Evolutionary conservation across 2,888 invertebrate species (phyloP), one percentile per base, ranked within the genome.

Genomic region (Polyommatus iphigenia): DNA sequence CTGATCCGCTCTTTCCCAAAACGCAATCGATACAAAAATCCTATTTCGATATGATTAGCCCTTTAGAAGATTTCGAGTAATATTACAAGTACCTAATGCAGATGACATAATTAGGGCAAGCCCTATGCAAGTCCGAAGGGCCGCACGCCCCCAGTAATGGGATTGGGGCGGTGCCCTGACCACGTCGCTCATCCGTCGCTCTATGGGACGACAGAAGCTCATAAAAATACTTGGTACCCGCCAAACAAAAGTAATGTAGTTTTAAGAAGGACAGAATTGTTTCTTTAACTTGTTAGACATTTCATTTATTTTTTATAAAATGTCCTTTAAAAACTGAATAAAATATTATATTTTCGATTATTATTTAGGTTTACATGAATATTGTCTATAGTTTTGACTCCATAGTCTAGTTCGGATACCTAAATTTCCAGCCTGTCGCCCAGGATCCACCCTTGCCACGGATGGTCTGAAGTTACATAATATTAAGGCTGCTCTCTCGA

Each of bases 91-190:
- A n/a, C n/a, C n/a, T n/a, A 67, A 67, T 67, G 29, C 29, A 32
- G 67, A 10, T 29, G 15, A 29, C 7, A 67, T 67, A 67, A 67
- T 67, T 67, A 67, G 67, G 67, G 67, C 67, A 67, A 67, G 67
- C 67, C 67, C 72, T 36, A 41, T 36, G 36, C 36, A 72, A 72
- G 72, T 72, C 36, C 10, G 72, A n/a, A 8, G 41, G n/a, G 41
- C 50, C 75, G 46, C 75, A 50, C 75, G 75, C 75, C 75, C 75
- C 50, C 46, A 50, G 75, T 50, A 46, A 54, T 54, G 75, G 50
- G 75, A 75, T 75, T 54, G 75, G 75, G 75, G 75, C 75, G 75
- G 75, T 29, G 75, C 75, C 73, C 73, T 73, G 73, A 15, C 73
- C 75, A 20, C 24, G 75, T 54, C 75, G 18, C 50, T 54, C 75